Evolutionary conservation across 2,888 invertebrate species (phyloP).

Genomic region (Hanleya hanleyi): DNA sequence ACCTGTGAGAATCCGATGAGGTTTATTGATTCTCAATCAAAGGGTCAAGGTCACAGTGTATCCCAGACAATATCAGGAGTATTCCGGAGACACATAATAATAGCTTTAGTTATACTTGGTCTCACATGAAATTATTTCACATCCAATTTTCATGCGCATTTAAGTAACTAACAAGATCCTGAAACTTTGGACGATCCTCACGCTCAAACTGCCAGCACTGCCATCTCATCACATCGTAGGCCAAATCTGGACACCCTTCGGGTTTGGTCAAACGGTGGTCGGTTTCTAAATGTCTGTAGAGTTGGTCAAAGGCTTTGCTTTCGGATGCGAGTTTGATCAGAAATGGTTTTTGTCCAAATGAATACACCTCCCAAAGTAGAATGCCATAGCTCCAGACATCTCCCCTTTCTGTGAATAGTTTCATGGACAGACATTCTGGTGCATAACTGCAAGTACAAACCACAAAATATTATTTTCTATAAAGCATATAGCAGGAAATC

Average conservation of each 20-base stretch:
- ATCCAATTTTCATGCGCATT: background rate
- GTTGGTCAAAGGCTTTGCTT: background rate
- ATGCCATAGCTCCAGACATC: slow-evolving; percentile 1
- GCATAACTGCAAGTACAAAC: background rate
- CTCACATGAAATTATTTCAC: background rate
- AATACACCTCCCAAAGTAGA: background rate
- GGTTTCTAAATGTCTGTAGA: background rate
- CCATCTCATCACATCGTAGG: background rate
- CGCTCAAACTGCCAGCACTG: background rate
- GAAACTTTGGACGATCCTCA: background rate
- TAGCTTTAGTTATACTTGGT: background rate
- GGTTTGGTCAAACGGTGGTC: background rate
- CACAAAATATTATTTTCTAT: too few relatives aligned
- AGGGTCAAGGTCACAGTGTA: too few relatives aligned
- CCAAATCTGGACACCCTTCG: background rate
- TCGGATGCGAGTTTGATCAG: background rate
- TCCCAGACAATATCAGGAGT: too few relatives aligned
- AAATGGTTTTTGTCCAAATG: background rate
- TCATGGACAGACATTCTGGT: background rate
- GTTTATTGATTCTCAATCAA: too few relatives aligned
- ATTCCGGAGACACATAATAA: too few relatives aligned
- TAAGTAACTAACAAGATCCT: background rate
- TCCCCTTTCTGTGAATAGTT: background rate
- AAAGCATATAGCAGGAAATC: too few relatives aligned
- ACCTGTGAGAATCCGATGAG: too few relatives aligned